A percentile compares a stretch with the other conserved stretches of the same genome.
Evolutionary conservation across 2,113 vertebrate genomes (phyloP).

Genomic region (Alligator sinensis): DNA sequence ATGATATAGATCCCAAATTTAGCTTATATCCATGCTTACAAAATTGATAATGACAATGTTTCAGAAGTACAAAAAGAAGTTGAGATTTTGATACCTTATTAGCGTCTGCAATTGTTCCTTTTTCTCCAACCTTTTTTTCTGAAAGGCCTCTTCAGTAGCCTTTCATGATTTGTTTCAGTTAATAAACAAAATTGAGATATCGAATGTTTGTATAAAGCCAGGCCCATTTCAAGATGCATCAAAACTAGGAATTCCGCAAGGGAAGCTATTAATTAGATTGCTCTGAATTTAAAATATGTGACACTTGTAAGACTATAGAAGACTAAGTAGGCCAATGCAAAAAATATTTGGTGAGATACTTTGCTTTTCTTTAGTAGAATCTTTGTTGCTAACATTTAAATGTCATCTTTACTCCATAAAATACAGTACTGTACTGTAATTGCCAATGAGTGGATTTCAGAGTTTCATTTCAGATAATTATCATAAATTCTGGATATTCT

Average conservation of each 20-base stretch:
- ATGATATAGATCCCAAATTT: neutral
- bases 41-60: neutral
- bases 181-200: slow-evolving; percentile 56
- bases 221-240: neutral
- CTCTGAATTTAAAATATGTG: neutral
- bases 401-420: neutral
- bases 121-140: slow-evolving; percentile 12
- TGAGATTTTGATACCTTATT: neutral
- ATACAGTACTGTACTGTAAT: neutral
- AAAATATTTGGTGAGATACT: neutral
- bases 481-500: neutral
- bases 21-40: neutral
- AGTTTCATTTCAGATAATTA: neutral
- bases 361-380: neutral
- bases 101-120: neutral
- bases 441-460: neutral
- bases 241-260: neutral
- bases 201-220: slow-evolving; percentile 14
- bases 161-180: slow-evolving; percentile 29
- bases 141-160: slow-evolving; percentile 24
- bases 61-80: too few species aligned
- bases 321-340: neutral
- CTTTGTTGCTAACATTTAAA: slow-evolving; percentile 17
- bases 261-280: slow-evolving; percentile 21
- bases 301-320: slow-evolving; percentile 18